Evolutionary conservation across 2,888 invertebrate species (phyloP).

Genomic region (Pammene fasciana): DNA sequence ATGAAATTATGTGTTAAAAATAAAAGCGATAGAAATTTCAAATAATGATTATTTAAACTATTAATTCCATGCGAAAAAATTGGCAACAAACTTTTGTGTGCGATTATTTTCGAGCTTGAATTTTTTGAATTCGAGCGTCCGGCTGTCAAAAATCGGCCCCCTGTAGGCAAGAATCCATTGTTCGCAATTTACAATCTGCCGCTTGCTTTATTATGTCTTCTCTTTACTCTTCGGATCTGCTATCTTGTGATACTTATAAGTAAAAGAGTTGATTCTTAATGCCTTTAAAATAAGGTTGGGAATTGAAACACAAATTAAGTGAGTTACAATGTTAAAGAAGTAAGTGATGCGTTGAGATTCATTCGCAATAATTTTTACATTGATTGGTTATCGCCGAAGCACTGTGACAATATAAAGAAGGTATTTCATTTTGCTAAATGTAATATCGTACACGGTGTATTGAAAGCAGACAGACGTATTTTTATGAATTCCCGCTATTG

Average conservation of each 20-base stretch:
- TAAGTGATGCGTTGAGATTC: constrained; percentile 42
- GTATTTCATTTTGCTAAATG: constrained; percentile 23
- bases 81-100: too few relatives aligned
- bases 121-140: too few relatives aligned
- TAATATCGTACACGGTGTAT: constrained; percentile 15
- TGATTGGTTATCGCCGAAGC: constrained; percentile 44
- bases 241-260: neutral
- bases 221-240: constrained; percentile 5
- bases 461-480: neutral
- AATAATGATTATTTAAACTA: too few relatives aligned
- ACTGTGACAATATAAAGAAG: constrained; percentile 15
- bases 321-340: neutral
- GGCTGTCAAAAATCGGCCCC: too few relatives aligned
- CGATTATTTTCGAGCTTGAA: too few relatives aligned
- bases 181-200: constrained; percentile 46
- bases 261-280: neutral
- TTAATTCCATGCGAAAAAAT: too few relatives aligned
- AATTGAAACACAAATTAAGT: neutral
- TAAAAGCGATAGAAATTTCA: too few relatives aligned
- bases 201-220: constrained; percentile 47
- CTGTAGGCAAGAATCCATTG: constrained; percentile 44
- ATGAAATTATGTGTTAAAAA: too few relatives aligned
- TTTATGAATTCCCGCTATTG: constrained; percentile 3
- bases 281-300: neutral
- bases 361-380: constrained; percentile 46